Evolutionary conservation across 2,797 vertebrate genomes (phyloP), one percentile per base, ranked within the genome.

Genomic region (Toxotes lorentzi): DNA sequence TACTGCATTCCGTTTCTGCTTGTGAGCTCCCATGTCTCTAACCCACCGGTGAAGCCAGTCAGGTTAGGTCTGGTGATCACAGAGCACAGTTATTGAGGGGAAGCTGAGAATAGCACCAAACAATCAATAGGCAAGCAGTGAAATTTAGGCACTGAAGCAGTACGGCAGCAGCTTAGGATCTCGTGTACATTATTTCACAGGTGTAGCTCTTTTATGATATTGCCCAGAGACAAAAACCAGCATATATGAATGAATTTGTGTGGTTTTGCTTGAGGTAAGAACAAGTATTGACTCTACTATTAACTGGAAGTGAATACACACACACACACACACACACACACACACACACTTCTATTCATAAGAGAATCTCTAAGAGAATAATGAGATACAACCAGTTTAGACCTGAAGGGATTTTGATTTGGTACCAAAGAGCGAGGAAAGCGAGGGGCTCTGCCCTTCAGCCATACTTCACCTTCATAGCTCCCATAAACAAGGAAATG

Each of bases 401-500:
- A 71, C 74, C 86, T 72, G 53, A 75, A 73, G 78, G 86, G 41
- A 24, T 40, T 90, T 86, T 85, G 76, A 79, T 78, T 34, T n/a
- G 0, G 14, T 61, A 77, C 72, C 67, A 83, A 64, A 61, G 48
- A 71, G 47, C 51, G 60, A 34, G 68, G 23, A 65, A 63, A 54
- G 19, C 77, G 40, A 61, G 43, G 38, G 57, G 24, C 30, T 83
- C 21, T 85, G 19, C 75, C 88, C 76, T 73, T 66, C 13, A 77
- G 87, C 76, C 19, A 76, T 81, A 78, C 59, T 85, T 87, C 66
- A 89, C 83, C 83, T 88, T 85, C 82, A 86, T 56, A 72, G 79
- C 54, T 71, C 23, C 62, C 54, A 80, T 90, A 91, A 90, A 87
- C 47, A 54, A 74, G 81, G 75, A 90, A 90, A 87, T 78, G 59